Evolutionary conservation across 2,113 vertebrate species (phyloP).

Genomic region (Cranoglanis bouderius): DNA sequence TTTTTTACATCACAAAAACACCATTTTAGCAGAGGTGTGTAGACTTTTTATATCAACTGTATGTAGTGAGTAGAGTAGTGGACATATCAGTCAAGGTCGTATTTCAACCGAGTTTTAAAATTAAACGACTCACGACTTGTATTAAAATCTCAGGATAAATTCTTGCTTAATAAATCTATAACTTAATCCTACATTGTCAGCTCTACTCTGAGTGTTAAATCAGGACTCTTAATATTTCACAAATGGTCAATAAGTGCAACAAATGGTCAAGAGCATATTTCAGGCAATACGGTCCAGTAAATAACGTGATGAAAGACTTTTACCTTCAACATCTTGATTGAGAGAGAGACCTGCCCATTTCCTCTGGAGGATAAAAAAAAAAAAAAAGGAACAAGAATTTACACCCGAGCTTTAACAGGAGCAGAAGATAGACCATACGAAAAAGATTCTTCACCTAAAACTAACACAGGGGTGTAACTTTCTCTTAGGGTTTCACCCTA

Average conservation of each 20-base stretch:
- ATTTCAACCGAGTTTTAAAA: neutral
- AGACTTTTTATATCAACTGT: too few species aligned
- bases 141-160: neutral
- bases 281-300: neutral
- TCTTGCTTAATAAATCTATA: neutral
- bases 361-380: slow-evolving; percentile 73
- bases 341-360: slow-evolving; percentile 97
- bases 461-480: slow-evolving; percentile 25
- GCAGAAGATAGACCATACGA: neutral
- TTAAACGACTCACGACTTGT: neutral
- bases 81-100: neutral
- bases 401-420: neutral
- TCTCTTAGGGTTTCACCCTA: slow-evolving; percentile 53
- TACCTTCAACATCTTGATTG: slow-evolving; percentile 93
- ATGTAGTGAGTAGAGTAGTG: neutral
- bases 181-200: neutral
- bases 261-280: neutral
- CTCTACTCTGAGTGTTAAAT: neutral
- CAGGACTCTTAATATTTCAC: too few species aligned
- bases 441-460: neutral
- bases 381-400: neutral
- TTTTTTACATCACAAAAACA: too few species aligned
- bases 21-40: too few species aligned
- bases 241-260: neutral
- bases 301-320: slow-evolving; percentile 40